Evolutionary conservation across 2,888 invertebrate genomes (phyloP), one percentile per base, ranked within the genome.

Genomic region (Ptilodon capucinus): DNA sequence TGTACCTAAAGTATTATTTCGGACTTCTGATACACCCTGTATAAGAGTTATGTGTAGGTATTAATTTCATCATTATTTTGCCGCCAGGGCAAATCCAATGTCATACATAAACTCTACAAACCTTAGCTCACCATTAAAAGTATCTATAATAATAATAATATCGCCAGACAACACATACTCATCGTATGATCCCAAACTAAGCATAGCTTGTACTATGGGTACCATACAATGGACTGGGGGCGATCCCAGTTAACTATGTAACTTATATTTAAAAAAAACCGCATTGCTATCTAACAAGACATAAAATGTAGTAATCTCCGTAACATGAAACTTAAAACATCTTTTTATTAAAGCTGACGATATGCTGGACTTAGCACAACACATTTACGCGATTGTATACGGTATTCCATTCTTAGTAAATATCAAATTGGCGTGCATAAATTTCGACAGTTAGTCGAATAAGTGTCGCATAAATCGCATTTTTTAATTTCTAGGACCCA

Each of bases 281-380:
- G 17, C 38, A 38, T 16, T 11, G 42, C 28, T 36, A 14, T 28
- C 42, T 42, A n/a, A 19, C 42, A 17, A 49, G 36, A 57, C 48
- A 57, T 62, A 49, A 62, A 51, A 54, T 46, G 44, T 46, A 57
- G 42, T 50, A 52, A 51, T 62, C 46, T 50, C 41, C 44, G 42
- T 54, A 46, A 48, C 44, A 43, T 47, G 44, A 38, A 46, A 43
- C 48, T 52, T 46, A 40, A 56, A 50, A 21, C 35, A 13, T 38
- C n/a, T 52, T 57, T 56, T 43, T 48, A 49, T 47, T 45, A 13
- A 11, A 45, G 28, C 14, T 30, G 17, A 48, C 17, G 28, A 42
- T 25, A 40, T 8, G 40, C 38, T 51, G 9, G 40, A 19, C 45
- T 41, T 45, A 48, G 16, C 6, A 7, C 36, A 35, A 35, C 35